Base-by-base conservation (phyloP, 2,113 vertebrate genomes). In the Paralichthys olivaceus region DNA sequence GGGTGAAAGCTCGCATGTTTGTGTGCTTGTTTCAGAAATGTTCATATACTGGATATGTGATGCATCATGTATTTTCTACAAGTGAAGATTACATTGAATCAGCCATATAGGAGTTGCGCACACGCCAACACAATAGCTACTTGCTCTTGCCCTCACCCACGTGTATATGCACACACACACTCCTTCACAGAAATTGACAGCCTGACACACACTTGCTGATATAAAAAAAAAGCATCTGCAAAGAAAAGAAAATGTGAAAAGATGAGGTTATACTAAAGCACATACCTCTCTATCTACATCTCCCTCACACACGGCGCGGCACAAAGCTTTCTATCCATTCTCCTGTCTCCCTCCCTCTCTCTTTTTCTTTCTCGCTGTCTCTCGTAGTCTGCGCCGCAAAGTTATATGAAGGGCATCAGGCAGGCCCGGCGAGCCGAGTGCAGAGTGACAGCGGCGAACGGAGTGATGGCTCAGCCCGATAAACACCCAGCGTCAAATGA, bases 361-460 rank as follows among this genome's bases (percentile, higher is more conserved):
- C 56, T 61, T 32, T 69, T 80, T 65, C 71, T 84, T 71, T 82
- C 75, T 71, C 79, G 66, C 15, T 61, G 26, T 64, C 82, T 85
- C 87, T 84, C 72, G 20, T 72, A 78, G 95, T 95, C 95, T 95
- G 94, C 95, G 92, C 96, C 94, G 95, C 97, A 99, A 99, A 99
- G 98, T 99, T 99, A 99, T 98, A 96, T 99, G 98, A 99, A 99
- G 98, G 98, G 96, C 98, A 99, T 98, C 97, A 97, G 96, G 96
- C 97, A 98, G 97, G 97, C 97, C 96, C 95, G 95, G 96, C 96
- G 95, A 96, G 96, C 97, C 93, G 97, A 97, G 97, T 96, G 96
- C 96, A 96, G 97, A 99, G 97, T 98, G 98, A 99, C 98, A 99
- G 98, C 96, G 94, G 96, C 93, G 95, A 96, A 96, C 96, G 96